Evolutionary conservation across 2,113 vertebrate species (phyloP).

Genomic region (Antennarius striatus): DNA sequence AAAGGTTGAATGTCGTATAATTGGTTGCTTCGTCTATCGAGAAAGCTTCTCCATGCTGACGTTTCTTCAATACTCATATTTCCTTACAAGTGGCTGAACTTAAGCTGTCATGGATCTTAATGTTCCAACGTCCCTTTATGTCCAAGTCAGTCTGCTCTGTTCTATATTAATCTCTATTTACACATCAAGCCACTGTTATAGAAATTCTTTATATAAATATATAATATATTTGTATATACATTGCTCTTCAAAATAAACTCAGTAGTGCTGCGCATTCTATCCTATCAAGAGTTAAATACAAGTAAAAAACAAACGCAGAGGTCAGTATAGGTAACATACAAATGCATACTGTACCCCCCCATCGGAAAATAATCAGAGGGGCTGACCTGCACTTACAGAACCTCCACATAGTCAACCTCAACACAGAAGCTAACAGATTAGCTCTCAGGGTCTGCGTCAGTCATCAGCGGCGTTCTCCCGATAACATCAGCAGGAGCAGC

Average conservation of each 20-base stretch:
- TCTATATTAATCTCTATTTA: constrained; percentile 57
- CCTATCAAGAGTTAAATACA: constrained; percentile 59
- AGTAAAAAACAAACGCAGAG: constrained; percentile 48
- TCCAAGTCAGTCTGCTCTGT: constrained; percentile 18
- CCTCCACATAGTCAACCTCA: constrained; percentile 13
- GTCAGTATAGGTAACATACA: constrained; percentile 67
- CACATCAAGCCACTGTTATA: constrained; percentile 55
- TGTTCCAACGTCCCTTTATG: neutral
- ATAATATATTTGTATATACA: constrained; percentile 77
- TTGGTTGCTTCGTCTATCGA: constrained; percentile 5
- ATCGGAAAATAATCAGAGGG: constrained; percentile 14
- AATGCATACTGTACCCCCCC: constrained; percentile 41
- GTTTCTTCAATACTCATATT: constrained; percentile 10
- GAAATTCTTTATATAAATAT: constrained; percentile 70
- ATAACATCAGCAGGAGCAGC: constrained; percentile 51
- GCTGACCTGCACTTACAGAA: constrained; percentile 19
- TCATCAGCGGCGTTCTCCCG: constrained; percentile 59
- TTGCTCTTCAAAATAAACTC: constrained; percentile 57
- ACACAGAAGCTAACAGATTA: constrained; percentile 2
- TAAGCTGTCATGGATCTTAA: too few relatives aligned
- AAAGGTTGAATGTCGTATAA: constrained; percentile 25
- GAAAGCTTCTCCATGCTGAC: constrained; percentile 1
- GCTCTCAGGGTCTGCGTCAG: constrained; percentile 36
- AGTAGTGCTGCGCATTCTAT: constrained; percentile 60
- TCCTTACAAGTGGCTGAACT: neutral